Evolutionary conservation across 1,140 invertebrate genomes (phyloP), one percentile per base, ranked within the genome.

Genomic region (Tetragonula clypearis): DNA sequence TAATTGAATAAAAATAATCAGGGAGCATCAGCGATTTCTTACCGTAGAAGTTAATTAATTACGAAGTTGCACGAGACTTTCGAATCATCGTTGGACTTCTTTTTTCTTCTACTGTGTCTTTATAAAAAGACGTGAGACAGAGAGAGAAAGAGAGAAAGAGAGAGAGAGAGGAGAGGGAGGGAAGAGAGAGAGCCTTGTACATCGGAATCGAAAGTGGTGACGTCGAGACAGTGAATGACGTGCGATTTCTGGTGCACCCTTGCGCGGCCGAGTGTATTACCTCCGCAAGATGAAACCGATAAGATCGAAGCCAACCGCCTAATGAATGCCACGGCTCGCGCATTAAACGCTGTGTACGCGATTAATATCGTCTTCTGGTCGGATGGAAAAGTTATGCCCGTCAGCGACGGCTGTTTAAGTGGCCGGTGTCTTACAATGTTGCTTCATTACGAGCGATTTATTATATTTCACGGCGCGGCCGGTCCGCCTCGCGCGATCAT

Each of bases 281-380:
- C 56, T 62, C 14, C 53, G 8, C n/a, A 65, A 62, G 55, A 81
- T 81, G n/a, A 60, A 49, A 17, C 9, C n/a, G 80, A 82, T 75
- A 82, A 82, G 72, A 82, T 82, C 80, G 56, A 82, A 82, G 19
- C 73, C 23, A 15, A 21, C n/a, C 80, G 56, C 41, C 21, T 82
- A 82, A 82, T 75, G 71, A 82, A 65, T 82, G 62, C 71, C 58
- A 55, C 19, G 49, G 58, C 26, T 82, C 71, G 49, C 26, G 72
- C 58, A 74, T 82, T 74, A 76, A 82, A 75, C 23, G 72, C 72
- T 53, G 19, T n/a, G 21, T 65, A 75, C 58, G 26, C 58, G 71
- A 82, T 82, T 82, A 82, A 82, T 75, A 62, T 65, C 49, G 58
- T 55, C 49, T 55, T 30, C 35, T 53, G 26, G 21, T n/a, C 66